Base-by-base conservation (phyloP, 2,797 vertebrate genomes). In the Odontamblyopus lacepedii region DNA sequence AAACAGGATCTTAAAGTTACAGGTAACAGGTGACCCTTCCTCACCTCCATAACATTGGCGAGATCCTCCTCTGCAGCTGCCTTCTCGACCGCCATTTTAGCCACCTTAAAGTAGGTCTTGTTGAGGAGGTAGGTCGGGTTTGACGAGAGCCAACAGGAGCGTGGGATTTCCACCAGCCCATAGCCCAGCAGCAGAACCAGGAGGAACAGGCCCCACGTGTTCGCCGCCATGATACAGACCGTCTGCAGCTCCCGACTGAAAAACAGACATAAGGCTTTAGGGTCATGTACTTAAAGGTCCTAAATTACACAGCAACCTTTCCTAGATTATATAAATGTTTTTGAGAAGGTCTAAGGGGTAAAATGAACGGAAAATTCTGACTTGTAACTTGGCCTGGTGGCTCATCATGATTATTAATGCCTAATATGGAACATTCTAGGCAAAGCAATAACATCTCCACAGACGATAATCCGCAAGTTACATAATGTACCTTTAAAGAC, bases 201-300 rank as follows among this genome's bases (percentile, higher is more conserved):
- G 63, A 98, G 95, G 83, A 98, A 97, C 0, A 98, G 93, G 50
- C 97, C 97, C 97, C 97, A 98, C 0, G 96, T 98, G 80, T 98
- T 98, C 69, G 97, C 96, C 35, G 97, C 96, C 1, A 96, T 95
- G 76, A 98, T 98, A 44, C 96, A 93, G 41, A 98, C 96, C 6
- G 95, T 97, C 84, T 96, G 95, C 62, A 98, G 93, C 11, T 96
- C 93, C 32, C 80, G 92, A 96, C 97, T 98, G 79, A 8, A 74
- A 27, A 51, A 6, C 29, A 32, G 0, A 63, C 0, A 41, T 9
- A 63, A 18, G 1, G 4, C 1, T 23, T 44, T 2, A 13, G n/a
- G 23, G 12, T 44, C 44, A 48, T 48, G 44, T 48, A 16, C 16
- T 48, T 48, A 48, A 48, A 15, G 7, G 8, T 38, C 8, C 7